Evolutionary conservation across 2,113 vertebrate genomes (phyloP).

Genomic region (Cololabis saira): DNA sequence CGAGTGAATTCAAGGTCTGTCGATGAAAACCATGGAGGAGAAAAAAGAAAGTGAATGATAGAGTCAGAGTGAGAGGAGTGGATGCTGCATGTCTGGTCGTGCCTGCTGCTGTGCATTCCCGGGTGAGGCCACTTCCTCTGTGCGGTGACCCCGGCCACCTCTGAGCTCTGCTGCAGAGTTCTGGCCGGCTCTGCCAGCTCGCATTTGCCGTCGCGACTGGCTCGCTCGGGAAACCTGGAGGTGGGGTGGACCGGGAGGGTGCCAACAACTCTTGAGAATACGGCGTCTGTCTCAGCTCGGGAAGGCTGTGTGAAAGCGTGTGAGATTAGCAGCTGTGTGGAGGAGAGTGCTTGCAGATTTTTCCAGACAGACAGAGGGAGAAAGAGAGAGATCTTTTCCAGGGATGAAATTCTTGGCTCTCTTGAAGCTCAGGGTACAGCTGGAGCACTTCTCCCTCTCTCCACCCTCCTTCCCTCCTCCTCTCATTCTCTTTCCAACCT

Average conservation of each 20-base stretch:
- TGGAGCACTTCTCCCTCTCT: slow-evolving; percentile 65
- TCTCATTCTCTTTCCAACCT: slow-evolving; percentile 1
- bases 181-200: slow-evolving; percentile 34
- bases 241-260: slow-evolving; percentile 13
- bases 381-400: slow-evolving; percentile 67
- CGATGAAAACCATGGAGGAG: slow-evolving; percentile 29
- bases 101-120: slow-evolving; percentile 67
- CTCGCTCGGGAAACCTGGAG: slow-evolving; percentile 14
- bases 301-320: slow-evolving; percentile 46
- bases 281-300: slow-evolving; percentile 54
- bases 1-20: slow-evolving; percentile 32
- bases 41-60: slow-evolving; percentile 44
- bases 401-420: slow-evolving; percentile 75
- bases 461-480: slow-evolving; percentile 25
- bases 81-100: slow-evolving; percentile 69
- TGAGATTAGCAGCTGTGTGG: slow-evolving; percentile 61
- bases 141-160: slow-evolving; percentile 66
- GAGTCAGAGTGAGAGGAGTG: slow-evolving; percentile 41
- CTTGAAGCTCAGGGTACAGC: slow-evolving; percentile 75
- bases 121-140: slow-evolving; percentile 74
- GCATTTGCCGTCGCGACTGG: slow-evolving; percentile 26
- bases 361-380: slow-evolving; percentile 53
- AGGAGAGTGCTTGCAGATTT: slow-evolving; percentile 53
- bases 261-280: slow-evolving; percentile 42
- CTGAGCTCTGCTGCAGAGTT: slow-evolving; percentile 32